These are phyloP conservation scores for Semaprochilodus insignis DNA, from an alignment of 2,797 vertebrate genomes.

Conservation along the genomic window DNA sequence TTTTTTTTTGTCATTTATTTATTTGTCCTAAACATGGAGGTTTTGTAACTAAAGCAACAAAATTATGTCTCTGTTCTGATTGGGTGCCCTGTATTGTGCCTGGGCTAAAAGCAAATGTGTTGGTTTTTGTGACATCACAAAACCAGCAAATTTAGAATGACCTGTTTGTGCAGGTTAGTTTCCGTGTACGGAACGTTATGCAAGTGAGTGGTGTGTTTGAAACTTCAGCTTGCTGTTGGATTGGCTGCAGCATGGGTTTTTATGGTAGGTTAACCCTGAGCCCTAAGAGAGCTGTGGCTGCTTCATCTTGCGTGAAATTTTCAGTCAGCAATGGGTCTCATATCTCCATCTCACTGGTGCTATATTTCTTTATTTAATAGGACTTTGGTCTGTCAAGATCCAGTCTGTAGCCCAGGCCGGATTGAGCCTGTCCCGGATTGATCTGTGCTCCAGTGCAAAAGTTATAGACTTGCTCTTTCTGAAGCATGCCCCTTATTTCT, in stretches of 20 bases:
- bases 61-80: no score
- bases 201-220: no score
- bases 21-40: no score
- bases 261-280: constrained; percentile 49
- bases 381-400: constrained; percentile 71
- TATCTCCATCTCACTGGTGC: constrained; percentile 10
- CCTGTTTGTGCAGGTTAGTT: no score
- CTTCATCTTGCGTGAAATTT: constrained; percentile 72
- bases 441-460: constrained; percentile 53
- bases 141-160: no score
- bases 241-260: constrained; percentile 51
- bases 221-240: constrained; percentile 31
- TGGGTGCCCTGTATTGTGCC: no score
- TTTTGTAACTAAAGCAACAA: no score
- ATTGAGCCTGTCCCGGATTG: constrained; percentile 52
- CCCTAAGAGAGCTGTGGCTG: constrained; percentile 46
- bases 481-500: constrained; percentile 38
- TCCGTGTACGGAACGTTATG: no score
- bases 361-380: constrained; percentile 67
- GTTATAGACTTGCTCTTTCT: neutral
- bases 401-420: constrained; percentile 67
- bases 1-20: no score
- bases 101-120: no score
- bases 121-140: no score
- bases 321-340: constrained; percentile 65